These are phyloP conservation scores for Sitta carolinensis DNA, from an alignment of 2,797 vertebrate species.

Conservation along the genomic window DNA sequence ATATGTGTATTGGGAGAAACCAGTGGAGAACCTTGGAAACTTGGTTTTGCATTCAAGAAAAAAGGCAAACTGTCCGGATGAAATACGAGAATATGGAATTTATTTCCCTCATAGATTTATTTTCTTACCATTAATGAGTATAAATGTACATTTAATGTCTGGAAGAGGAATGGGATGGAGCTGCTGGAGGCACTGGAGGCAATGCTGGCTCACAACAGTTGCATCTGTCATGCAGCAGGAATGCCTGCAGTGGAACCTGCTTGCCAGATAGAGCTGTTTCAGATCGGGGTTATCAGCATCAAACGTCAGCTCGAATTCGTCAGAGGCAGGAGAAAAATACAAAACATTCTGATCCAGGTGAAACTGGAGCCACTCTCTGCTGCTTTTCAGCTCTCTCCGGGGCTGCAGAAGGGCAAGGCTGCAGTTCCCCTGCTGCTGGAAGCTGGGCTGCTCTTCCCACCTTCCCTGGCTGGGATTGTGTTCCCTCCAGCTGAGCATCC, in stretches of 20 bases:
- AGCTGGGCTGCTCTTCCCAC: not conserved
- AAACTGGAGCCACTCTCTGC: not conserved
- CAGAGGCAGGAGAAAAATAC: not conserved
- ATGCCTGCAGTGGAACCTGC: not conserved
- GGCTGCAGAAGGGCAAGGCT: not conserved
- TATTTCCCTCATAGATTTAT: constrained; percentile 22
- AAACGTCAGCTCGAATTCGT: constrained; percentile 11
- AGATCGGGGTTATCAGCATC: not conserved
- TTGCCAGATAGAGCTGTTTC: not conserved
- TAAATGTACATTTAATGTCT: constrained; percentile 20
- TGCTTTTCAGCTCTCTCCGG: not conserved
- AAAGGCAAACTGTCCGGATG: not conserved
- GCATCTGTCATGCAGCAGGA: not conserved
- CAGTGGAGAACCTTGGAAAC: not conserved
- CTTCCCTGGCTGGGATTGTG: not conserved
- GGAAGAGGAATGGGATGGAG: not conserved
- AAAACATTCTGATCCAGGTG: not conserved
- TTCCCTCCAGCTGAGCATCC: not conserved
- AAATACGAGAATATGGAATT: constrained; percentile 1
- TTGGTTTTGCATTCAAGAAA: not conserved
- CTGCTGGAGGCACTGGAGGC: constrained; percentile 8
- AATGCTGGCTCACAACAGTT: not conserved
- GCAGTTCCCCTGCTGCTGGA: not conserved
- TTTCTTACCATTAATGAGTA: constrained; percentile 39
- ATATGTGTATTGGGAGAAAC: not conserved